Evolutionary conservation across 1,140 invertebrate genomes (phyloP).

Genomic region (Drosophila subobscura): DNA sequence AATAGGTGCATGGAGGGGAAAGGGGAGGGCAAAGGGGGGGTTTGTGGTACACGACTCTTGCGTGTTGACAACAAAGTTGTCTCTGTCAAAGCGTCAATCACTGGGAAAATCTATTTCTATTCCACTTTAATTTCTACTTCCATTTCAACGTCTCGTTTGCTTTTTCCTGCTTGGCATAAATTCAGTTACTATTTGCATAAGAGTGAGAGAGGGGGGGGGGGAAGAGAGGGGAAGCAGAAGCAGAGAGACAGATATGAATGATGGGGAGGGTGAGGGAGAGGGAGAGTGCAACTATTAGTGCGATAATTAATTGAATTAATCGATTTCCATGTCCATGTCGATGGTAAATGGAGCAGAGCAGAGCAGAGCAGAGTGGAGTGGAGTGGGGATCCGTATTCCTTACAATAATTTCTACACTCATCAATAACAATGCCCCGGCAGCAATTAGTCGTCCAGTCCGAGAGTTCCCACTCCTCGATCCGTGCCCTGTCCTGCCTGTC

Average conservation of each 20-base stretch:
- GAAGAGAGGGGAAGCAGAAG: too few species aligned
- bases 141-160: neutral
- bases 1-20: too few species aligned
- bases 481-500: neutral
- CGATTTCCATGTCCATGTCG: constrained; percentile 44
- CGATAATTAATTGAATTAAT: constrained; percentile 78
- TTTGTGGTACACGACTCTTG: constrained; percentile 65
- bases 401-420: too few species aligned
- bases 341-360: constrained; percentile 47
- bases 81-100: constrained; percentile 73
- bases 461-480: neutral
- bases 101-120: constrained; percentile 39
- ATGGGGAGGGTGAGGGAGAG: constrained; percentile 1
- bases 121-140: constrained; percentile 12
- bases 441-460: too few species aligned
- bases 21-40: too few species aligned
- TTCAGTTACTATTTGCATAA: too few species aligned
- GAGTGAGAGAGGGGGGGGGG: too few species aligned
- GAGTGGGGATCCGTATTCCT: too few species aligned
- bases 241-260: too few species aligned
- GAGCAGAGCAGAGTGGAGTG: too few species aligned
- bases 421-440: too few species aligned
- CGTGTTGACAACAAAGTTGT: constrained; percentile 73
- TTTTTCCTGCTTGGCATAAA: too few species aligned
- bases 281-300: constrained; percentile 54